A percentile compares a stretch with the other conserved stretches of the same genome.
phyloP scores from a whole-genome alignment of 92 coral and sea anemone genomes.

The Porites lobata region DNA sequence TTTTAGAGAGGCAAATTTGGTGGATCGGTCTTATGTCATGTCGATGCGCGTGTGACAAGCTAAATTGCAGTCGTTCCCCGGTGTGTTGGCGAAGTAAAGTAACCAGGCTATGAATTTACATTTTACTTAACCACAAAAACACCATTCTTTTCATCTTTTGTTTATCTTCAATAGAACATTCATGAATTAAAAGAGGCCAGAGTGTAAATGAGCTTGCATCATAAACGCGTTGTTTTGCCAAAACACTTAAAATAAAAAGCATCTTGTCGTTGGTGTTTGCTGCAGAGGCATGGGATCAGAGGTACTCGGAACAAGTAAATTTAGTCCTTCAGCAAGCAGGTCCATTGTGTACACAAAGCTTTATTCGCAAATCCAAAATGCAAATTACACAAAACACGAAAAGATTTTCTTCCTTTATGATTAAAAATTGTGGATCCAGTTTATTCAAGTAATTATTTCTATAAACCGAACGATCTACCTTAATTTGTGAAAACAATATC shows the following conservation, averaged over 20 bases:
- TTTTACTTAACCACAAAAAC: slow-evolving; percentile 21
- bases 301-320: background rate
- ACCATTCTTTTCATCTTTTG: slow-evolving; percentile 19
- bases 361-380: slow-evolving; percentile 13
- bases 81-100: background rate
- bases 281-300: background rate
- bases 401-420: slow-evolving; percentile 3
- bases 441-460: slow-evolving; percentile 4
- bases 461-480: background rate
- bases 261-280: background rate
- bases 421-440: slow-evolving; percentile 9
- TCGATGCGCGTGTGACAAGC: background rate
- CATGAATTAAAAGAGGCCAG: slow-evolving; percentile 5
- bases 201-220: background rate
- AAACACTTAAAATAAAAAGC: background rate
- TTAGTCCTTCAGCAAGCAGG: no score
- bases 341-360: background rate
- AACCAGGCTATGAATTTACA: slow-evolving; percentile 25
- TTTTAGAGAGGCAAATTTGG: background rate
- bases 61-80: background rate
- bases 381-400: slow-evolving; percentile 12
- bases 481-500: background rate
- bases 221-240: background rate
- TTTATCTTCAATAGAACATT: background rate
- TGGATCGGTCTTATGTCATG: background rate